Conservation (phyloP, 1,140 invertebrate genomes). For the Pemphigus obesinymphae region DNA sequence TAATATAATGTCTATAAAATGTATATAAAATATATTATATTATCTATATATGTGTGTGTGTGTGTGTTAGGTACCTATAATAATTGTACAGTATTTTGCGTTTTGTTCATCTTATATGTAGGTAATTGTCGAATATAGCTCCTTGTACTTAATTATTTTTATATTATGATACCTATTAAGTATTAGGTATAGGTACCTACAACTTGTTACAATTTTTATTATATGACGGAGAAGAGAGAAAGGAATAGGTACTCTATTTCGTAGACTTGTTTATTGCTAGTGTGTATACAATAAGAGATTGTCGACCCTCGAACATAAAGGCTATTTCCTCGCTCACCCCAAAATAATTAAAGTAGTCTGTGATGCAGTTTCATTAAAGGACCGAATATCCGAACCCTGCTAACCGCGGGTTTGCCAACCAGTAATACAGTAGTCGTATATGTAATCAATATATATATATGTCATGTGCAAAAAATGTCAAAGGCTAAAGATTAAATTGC, state of each 20-base stretch:
- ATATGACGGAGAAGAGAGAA: too few species aligned
- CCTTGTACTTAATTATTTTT: not conserved
- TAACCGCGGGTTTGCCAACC: not conserved
- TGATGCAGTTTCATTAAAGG: not conserved
- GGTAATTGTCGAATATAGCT: not conserved
- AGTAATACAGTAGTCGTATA: not conserved
- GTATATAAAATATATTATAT: too few species aligned
- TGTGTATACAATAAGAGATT: not conserved
- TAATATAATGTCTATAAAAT: too few species aligned
- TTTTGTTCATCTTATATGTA: too few species aligned
- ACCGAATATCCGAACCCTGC: too few species aligned
- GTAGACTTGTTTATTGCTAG: not conserved
- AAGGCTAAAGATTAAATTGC: not conserved
- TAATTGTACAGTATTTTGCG: too few species aligned
- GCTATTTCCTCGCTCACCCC: not conserved
- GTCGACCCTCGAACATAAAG: not conserved
- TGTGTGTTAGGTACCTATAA: too few species aligned
- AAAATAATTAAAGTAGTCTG: conserved; percentile 9
- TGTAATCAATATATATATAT: not conserved
- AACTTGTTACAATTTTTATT: too few species aligned
- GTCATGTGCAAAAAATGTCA: not conserved
- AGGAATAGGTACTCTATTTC: not conserved
- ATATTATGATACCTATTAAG: not conserved
- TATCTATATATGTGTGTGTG: too few species aligned
- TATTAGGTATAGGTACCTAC: too few species aligned